A percentile compares a stretch with the other conserved stretches of the same genome.
Conservation (phyloP, 2,113 vertebrate species). For the Elephantulus edwardii region DNA sequence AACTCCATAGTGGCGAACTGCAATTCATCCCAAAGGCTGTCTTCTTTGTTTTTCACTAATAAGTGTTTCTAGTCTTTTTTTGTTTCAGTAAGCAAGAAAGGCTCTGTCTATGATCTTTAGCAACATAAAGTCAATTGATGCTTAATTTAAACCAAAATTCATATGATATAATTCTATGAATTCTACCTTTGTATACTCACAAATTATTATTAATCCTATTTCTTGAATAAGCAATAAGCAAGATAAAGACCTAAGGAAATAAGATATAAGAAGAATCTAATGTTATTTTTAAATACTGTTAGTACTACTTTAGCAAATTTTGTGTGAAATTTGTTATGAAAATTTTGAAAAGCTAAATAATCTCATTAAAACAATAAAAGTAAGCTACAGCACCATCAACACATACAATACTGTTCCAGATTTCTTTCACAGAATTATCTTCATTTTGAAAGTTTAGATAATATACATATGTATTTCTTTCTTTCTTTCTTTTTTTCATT, state of each 20-base stretch:
- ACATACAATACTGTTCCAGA: neutral
- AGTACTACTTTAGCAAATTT: neutral
- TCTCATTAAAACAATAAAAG: no score
- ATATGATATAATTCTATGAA: conserved; percentile 1
- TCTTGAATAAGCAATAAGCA: neutral
- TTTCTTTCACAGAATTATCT: neutral
- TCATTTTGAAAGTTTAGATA: neutral
- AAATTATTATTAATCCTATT: neutral
- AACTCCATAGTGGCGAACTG: neutral
- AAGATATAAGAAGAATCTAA: neutral
- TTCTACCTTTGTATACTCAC: neutral
- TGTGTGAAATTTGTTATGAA: neutral
- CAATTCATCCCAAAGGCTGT: no score
- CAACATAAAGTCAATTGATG: neutral
- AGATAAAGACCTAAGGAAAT: neutral
- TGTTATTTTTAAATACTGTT: neutral
- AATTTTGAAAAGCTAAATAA: neutral
- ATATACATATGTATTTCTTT: no score
- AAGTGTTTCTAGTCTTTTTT: neutral
- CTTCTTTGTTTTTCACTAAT: neutral
- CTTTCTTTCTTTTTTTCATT: no score
- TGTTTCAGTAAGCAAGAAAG: neutral
- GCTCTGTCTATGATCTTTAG: neutral
- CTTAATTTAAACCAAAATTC: neutral
- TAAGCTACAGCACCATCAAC: neutral